phyloP scores from a whole-genome alignment of 2,113 vertebrate species.

The Lepus europaeus region DNA sequence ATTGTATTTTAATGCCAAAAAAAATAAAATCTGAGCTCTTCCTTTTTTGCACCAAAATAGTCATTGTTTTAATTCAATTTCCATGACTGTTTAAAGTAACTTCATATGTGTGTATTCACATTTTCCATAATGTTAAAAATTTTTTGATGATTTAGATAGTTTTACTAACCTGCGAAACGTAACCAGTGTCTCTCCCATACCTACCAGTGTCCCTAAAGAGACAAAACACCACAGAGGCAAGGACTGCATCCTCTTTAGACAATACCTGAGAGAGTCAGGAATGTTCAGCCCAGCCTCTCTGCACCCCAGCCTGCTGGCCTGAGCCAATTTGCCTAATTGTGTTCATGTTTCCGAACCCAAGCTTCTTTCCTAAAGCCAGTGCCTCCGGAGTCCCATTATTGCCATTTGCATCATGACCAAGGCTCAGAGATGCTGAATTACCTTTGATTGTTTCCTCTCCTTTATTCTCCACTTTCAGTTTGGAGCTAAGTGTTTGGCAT shows the following conservation, averaged over 20 bases:
- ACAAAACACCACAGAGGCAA: background rate
- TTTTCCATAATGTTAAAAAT: background rate
- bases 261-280: background rate
- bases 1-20: too few species aligned
- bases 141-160: conserved; percentile 32
- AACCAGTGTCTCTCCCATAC: background rate
- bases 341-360: background rate
- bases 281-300: background rate
- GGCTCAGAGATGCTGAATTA: background rate
- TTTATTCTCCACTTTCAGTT: background rate
- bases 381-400: background rate
- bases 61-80: too few species aligned
- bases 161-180: conserved; percentile 31
- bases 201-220: background rate
- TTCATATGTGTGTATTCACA: background rate
- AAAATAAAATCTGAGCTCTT: too few species aligned
- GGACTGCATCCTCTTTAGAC: background rate
- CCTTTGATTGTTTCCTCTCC: background rate
- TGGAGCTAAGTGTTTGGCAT: background rate
- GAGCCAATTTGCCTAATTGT: background rate
- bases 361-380: background rate
- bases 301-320: background rate
- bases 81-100: background rate
- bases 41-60: too few species aligned
- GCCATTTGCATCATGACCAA: background rate